Percentiles rank a stretch among this genome's conserved stretches.
phyloP scores from a whole-genome alignment of 2,888 invertebrate species.

The Drosophila helvetica region DNA sequence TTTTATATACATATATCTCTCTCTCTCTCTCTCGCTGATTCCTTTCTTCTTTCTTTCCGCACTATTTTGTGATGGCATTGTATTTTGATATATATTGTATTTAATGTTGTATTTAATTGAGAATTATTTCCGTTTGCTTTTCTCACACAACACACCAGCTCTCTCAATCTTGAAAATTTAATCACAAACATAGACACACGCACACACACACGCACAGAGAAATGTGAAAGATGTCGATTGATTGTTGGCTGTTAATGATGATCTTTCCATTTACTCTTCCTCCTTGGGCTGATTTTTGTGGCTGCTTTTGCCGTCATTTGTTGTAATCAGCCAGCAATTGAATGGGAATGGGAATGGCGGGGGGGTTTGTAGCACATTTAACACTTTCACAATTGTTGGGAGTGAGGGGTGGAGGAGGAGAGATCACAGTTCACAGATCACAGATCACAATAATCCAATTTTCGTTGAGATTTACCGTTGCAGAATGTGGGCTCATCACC shows the following conservation, averaged over 20 bases:
- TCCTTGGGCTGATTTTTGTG: slow-evolving; percentile 30
- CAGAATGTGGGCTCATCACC: slow-evolving; percentile 60
- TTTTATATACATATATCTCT: slow-evolving; percentile 48
- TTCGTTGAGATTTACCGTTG: slow-evolving; percentile 48
- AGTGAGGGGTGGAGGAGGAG: neutral
- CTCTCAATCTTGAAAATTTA: slow-evolving; percentile 12
- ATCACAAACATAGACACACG: slow-evolving; percentile 11
- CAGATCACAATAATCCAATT: slow-evolving; percentile 30
- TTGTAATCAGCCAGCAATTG: slow-evolving; percentile 74
- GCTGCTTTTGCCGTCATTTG: slow-evolving; percentile 67
- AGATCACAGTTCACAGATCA: slow-evolving; percentile 5
- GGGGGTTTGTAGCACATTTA: slow-evolving; percentile 68
- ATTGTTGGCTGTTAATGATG: slow-evolving; percentile 39
- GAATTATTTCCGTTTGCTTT: slow-evolving; percentile 67
- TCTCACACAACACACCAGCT: slow-evolving; percentile 34
- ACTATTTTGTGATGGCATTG: slow-evolving; percentile 62
- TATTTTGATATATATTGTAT: slow-evolving; percentile 35
- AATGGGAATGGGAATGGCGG: slow-evolving; percentile 34
- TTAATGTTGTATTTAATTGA: slow-evolving; percentile 68
- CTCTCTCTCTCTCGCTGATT: neutral
- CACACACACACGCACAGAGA: slow-evolving; percentile 38
- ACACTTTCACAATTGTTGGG: slow-evolving; percentile 67
- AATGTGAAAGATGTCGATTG: slow-evolving; percentile 38
- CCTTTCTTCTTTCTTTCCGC: slow-evolving; percentile 51
- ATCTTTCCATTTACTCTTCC: slow-evolving; percentile 21